Base-by-base conservation (phyloP, 2,888 invertebrate genomes). In the Cartodere bifasciata region DNA sequence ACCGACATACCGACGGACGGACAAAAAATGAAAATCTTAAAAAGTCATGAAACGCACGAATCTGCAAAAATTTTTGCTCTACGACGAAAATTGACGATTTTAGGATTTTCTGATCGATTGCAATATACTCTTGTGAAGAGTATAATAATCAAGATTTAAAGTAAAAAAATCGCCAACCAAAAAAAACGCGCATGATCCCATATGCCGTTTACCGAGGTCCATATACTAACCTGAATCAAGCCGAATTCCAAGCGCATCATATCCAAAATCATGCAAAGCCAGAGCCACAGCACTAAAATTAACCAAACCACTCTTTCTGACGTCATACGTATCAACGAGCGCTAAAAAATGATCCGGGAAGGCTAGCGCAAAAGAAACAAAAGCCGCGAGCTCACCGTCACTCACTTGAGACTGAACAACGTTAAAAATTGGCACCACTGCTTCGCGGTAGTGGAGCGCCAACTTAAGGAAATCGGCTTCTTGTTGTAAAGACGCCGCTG, bases 241-340 rank as follows among this genome's bases (percentile, higher is more conserved):
- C 26, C 97, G 73, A 36, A 95, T 79, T 12, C 97, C 97, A 34
- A 86, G 58, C 0, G 95, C 82, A 51, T 69, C 65, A 58, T 92
- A 95, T 1, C 91, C 94, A 48, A 91, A 70, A 45, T 92, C 86
- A 53, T 84, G 70, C 21, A 98, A 64, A 1, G 91, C 88, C 58
- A 95, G 59, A 0, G 92, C 90, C 29, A 95, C 94, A 0, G 95
- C 86, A 59, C 88, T 88, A 61, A 95, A 98, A 64, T 98, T 97
- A 33, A 94, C 66, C 35, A 97, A 64, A 6, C 97, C 97, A 65
- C 92, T 94, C 71, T 86, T 88, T 69, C 91, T 81, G 56, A 94
- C 91, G 72, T 98, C 95, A 65, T 98, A 98, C 49, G 97, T 98
- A 64, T 98, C 97, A 58, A 98, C 85, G 44, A 98, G 75, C 30